Evolutionary conservation across 2,113 vertebrate genomes (phyloP).

Genomic region (Ibidorhyncha struthersii): DNA sequence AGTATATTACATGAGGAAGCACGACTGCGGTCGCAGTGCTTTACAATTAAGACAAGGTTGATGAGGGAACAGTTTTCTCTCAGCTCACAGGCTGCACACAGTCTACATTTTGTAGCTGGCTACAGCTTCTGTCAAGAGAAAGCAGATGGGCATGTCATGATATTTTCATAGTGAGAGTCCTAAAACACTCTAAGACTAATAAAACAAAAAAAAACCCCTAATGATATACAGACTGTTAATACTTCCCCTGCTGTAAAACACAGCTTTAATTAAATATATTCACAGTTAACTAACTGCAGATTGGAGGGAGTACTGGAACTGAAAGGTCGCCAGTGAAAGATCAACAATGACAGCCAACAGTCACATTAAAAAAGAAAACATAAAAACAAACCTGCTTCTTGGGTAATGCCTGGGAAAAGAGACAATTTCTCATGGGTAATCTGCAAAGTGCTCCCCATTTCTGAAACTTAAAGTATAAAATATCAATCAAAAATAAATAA

Average conservation of each 20-base stretch:
- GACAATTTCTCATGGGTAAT: not conserved
- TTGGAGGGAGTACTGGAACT: not conserved
- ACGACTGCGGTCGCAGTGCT: not conserved
- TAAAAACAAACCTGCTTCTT: not conserved
- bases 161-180: not conserved
- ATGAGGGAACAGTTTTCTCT: not conserved
- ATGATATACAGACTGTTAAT: slow-evolving; percentile 5
- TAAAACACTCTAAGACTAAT: slow-evolving; percentile 15
- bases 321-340: not conserved
- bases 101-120: not conserved
- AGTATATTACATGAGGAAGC: not conserved
- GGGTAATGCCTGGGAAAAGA: not conserved
- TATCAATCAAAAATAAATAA: not conserved
- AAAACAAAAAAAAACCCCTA: not conserved
- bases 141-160: slow-evolving; percentile 3
- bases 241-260: not conserved
- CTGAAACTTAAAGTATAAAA: not conserved
- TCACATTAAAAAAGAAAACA: not conserved
- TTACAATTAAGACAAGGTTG: not conserved
- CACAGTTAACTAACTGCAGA: slow-evolving; percentile 11
- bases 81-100: not conserved
- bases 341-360: not conserved
- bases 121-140: not conserved
- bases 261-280: slow-evolving; percentile 48
- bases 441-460: not conserved